phyloP scores from a whole-genome alignment of 2,888 invertebrate genomes.

The Choristoneura rosaceana region DNA sequence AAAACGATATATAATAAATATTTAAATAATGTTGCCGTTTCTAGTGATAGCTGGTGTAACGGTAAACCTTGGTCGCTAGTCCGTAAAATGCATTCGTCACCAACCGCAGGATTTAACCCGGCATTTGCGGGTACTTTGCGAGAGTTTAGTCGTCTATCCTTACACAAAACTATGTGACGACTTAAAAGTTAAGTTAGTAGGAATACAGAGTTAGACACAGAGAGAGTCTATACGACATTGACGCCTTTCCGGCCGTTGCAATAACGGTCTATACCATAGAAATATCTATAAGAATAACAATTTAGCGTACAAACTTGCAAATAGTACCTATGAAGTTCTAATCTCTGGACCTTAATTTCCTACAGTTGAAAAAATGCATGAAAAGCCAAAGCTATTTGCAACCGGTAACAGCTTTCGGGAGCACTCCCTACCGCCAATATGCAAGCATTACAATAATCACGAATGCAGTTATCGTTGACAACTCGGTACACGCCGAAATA shows the following conservation, averaged over 20 bases:
- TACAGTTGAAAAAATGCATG: background rate
- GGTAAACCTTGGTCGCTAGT: conserved; percentile 7
- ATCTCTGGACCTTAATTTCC: background rate
- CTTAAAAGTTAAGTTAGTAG: background rate
- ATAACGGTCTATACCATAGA: no score
- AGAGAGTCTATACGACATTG: background rate
- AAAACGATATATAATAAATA: background rate
- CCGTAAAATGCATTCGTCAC: conserved; percentile 33
- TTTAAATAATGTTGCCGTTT: background rate
- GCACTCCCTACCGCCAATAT: conserved; percentile 31
- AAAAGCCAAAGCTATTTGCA: conserved; percentile 9
- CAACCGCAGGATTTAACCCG: conserved; percentile 33
- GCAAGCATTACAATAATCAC: conserved; percentile 26
- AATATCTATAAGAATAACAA: no score
- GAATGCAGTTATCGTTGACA: conserved; percentile 30
- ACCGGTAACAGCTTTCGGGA: conserved; percentile 8
- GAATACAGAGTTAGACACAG: background rate
- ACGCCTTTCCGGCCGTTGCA: no score
- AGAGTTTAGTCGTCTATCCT: background rate
- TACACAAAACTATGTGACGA: conserved; percentile 23
- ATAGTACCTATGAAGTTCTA: no score
- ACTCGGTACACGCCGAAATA: conserved; percentile 23
- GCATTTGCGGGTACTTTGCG: conserved; percentile 25
- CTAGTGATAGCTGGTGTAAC: conserved; percentile 10
- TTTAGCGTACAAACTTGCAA: no score